Base-by-base conservation (phyloP, 2,797 vertebrate species). In the Paratrypauchen microcephalus region DNA sequence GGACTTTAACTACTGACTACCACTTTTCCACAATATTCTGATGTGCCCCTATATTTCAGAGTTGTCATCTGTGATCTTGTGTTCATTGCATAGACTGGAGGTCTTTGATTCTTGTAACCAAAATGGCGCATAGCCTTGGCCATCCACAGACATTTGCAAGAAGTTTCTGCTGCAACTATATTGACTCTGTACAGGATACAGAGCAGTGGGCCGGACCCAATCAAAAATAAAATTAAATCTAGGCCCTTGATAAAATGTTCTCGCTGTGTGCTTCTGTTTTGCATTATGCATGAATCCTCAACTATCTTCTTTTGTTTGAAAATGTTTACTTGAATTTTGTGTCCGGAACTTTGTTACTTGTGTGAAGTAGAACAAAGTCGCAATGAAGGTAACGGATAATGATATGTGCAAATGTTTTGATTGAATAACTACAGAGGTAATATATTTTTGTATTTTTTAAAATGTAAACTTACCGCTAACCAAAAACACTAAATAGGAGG, bases 241-340 rank as follows among this genome's bases (percentile, higher is more conserved):
- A 83, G 74, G 76, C 85, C 80, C 71, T 71, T 85, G 82, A 79
- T 72, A 65, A 86, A 81, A 81, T 80, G 65, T 86, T 71, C 75
- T 77, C 71, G 64, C 81, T 73, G 82, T 81, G 75, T 87, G 78
- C 65, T 70, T 76, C 68, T 82, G 41, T 83, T 86, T 69, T 86
- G 84, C 89, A 80, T 89, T 81, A 92, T 90, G 91, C 83, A 92
- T 93, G 93, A 93, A 79, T 89, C 92, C 87, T 92, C 78, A 48
- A 85, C 78, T 88, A 76, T 79, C 85, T 84, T 74, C 70, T 79
- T 88, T 83, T 68, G 84, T 81, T 86, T 80, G 85, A 88, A 86
- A 84, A 83, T 81, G 83, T 91, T 92, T 95, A 94, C 94, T 95
- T 95, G 93, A 95, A 95, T 92, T 90, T 93, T 82, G 85, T 92